Percentiles rank a stretch among this genome's conserved stretches.
These are phyloP conservation scores for Spea multiplicata DNA, from an alignment of 2,113 vertebrate genomes.

Conservation along the genomic window DNA sequence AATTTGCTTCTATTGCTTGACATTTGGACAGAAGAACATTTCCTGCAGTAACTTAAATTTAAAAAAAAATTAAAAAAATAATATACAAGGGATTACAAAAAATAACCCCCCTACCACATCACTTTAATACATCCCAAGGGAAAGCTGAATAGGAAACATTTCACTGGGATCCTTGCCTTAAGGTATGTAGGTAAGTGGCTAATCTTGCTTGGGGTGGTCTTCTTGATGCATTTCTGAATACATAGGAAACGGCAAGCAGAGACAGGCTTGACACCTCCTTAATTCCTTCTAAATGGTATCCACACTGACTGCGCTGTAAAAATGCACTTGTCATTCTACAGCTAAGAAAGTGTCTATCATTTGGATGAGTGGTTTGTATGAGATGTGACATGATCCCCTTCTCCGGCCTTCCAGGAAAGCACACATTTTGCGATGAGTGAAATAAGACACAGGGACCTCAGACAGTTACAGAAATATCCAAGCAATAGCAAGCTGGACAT, in stretches of 20 bases:
- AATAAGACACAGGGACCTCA: not conserved
- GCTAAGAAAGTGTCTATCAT: slow-evolving; percentile 23
- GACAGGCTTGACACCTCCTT: slow-evolving; percentile 31
- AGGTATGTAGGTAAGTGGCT: slow-evolving; percentile 8
- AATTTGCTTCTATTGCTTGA: no score
- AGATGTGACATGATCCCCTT: not conserved
- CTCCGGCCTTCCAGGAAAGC: not conserved
- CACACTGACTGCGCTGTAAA: not conserved
- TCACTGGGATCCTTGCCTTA: slow-evolving; percentile 14
- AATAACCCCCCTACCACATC: no score
- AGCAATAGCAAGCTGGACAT: not conserved
- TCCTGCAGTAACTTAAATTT: no score
- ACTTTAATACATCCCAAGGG: no score
- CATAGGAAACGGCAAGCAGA: slow-evolving; percentile 13
- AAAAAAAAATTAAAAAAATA: no score
- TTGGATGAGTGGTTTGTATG: not conserved
- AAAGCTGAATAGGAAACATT: not conserved
- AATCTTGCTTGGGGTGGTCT: slow-evolving; percentile 35
- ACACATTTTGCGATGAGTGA: slow-evolving; percentile 23
- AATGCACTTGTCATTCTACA: slow-evolving; percentile 6
- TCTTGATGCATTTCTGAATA: not conserved
- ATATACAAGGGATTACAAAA: no score
- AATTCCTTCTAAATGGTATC: slow-evolving; percentile 13
- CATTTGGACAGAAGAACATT: no score
- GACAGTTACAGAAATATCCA: slow-evolving; percentile 6